Evolutionary conservation across 2,888 invertebrate species (phyloP).

Genomic region (Parnassius orleans): DNA sequence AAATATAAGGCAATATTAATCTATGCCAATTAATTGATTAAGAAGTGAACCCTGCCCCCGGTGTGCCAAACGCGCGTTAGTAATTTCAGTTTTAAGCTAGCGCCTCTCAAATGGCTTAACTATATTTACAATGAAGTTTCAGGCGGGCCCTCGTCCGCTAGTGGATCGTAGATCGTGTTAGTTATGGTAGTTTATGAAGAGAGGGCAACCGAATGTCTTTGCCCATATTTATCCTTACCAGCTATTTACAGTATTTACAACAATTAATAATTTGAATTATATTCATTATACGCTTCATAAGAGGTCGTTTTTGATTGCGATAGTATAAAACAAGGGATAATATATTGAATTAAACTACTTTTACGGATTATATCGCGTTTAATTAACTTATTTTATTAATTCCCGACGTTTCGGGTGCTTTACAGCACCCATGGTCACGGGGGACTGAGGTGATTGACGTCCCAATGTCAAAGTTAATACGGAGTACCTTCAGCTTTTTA

Average conservation of each 20-base stretch:
- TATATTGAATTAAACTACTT: too few species aligned
- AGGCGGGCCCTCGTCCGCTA: slow-evolving; percentile 20
- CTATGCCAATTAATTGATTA: background rate
- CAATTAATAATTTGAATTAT: background rate
- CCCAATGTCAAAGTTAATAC: too few species aligned
- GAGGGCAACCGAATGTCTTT: slow-evolving; percentile 4
- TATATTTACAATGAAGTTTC: slow-evolving; percentile 42
- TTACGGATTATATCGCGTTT: too few species aligned
- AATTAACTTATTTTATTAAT: too few species aligned
- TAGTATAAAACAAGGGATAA: too few species aligned
- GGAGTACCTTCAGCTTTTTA: too few species aligned
- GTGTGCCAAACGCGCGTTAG: slow-evolving; percentile 29
- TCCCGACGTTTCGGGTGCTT: too few species aligned
- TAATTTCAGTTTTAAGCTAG: slow-evolving; percentile 43
- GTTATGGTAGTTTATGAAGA: slow-evolving; percentile 23
- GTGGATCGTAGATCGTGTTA: slow-evolving; percentile 26
- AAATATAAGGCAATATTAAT: too few species aligned
- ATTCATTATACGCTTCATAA: too few species aligned
- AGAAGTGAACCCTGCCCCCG: slow-evolving; percentile 14
- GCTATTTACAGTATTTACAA: background rate
- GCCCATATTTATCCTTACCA: slow-evolving; percentile 5
- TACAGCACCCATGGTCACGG: too few species aligned
- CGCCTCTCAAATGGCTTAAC: slow-evolving; percentile 36
- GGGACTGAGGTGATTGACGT: too few species aligned
- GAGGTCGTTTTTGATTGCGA: too few species aligned